Evolutionary conservation across 2,888 invertebrate genomes (phyloP), one percentile per base, ranked within the genome.

Genomic region (Lissonota sp.): DNA sequence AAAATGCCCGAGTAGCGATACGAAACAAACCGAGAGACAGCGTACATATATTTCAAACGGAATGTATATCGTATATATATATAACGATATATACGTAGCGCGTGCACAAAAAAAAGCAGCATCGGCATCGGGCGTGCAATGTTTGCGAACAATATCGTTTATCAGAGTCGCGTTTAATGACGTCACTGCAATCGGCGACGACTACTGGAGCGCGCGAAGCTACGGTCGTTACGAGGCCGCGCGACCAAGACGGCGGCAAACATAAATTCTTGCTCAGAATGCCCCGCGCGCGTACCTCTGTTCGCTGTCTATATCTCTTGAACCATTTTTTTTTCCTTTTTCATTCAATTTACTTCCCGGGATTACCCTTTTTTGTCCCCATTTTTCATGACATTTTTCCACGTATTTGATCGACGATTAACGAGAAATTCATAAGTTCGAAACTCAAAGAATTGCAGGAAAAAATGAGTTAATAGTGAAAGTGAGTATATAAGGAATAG

Each of bases 111-210:
- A 58, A 26, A 26, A 26, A 26, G 3, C 26, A 26, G 40, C 71
- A 51, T 40, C 60, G 70, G 16, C 44, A 75, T 39, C 66, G 72
- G 71, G 72, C 72, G 77, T 60, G 58, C 73, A 73, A 53, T 80
- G 80, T 80, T 80, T 80, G 80, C 80, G 77, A 77, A 80, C 80
- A 73, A 77, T 80, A 80, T 80, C 80, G 72, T 80, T 80, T 80
- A 77, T 77, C 76, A 77, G 77, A 69, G 69, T 64, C 55, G 73
- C 49, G 16, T 49, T 10, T 12, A 26, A 44, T 80, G 80, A 80
- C 80, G 80, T 80, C 76, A 80, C 53, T 53, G 12, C 37, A 12
- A 57, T 44, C 46, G 55, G 57, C 69, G 57, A 49, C 58, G 63
- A 57, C 69, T 76, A 76, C 69, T 63, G 64, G 66, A 64, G 69